These are phyloP conservation scores for Plumapathes pennacea DNA, from an alignment of 92 coral and sea anemone species.

Conservation along the genomic window DNA sequence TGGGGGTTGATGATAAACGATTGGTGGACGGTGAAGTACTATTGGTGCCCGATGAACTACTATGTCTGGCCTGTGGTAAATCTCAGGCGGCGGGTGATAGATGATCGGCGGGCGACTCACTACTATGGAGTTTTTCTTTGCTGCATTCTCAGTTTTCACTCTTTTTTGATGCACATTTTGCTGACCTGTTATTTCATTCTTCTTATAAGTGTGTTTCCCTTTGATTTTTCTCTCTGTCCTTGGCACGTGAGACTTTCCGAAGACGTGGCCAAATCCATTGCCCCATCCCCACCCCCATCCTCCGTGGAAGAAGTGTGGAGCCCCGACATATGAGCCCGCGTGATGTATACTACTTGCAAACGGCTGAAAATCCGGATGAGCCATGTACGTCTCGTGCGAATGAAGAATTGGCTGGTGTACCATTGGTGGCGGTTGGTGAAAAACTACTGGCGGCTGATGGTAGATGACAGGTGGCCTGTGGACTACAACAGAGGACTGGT, in stretches of 20 bases:
- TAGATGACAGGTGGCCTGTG: constrained; percentile 90
- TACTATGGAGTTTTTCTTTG: constrained; percentile 86
- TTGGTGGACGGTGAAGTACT: constrained; percentile 96
- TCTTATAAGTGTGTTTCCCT: constrained; percentile 10
- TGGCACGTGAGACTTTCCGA: constrained; percentile 84
- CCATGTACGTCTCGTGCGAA: constrained; percentile 71
- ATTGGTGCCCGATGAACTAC: constrained; percentile 99
- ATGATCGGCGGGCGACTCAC: constrained; percentile 97
- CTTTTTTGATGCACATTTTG: constrained; percentile 48
- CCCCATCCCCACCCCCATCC: constrained; percentile 65
- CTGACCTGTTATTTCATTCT: constrained; percentile 15
- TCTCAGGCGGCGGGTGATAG: constrained; percentile 98
- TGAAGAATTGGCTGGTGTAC: constrained; percentile 80
- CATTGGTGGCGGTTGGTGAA: constrained; percentile 89
- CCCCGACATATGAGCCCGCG: constrained; percentile 70
- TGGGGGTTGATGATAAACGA: constrained; percentile 96
- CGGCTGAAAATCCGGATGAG: constrained; percentile 72
- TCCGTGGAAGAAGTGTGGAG: constrained; percentile 59
- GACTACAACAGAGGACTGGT: constrained; percentile 88
- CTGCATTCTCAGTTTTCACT: constrained; percentile 67
- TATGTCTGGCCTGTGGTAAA: constrained; percentile 97
- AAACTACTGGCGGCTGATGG: constrained; percentile 86
- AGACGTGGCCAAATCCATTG: constrained; percentile 28
- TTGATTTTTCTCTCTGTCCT: constrained; percentile 27
- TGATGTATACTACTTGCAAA: constrained; percentile 60